Conservation (phyloP, 2,888 invertebrate species). For the Apamea crenata region DNA sequence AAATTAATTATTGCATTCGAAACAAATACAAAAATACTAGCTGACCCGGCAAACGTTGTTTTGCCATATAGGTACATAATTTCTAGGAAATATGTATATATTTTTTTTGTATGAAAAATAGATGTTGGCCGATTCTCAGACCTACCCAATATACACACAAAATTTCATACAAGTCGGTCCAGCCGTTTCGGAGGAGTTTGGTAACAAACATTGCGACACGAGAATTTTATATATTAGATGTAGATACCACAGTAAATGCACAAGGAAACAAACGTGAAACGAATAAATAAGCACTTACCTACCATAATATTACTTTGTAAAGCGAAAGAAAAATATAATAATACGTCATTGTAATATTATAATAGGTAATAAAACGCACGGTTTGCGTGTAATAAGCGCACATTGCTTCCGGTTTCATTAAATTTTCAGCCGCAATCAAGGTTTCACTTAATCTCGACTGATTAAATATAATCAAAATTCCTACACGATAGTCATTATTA, state of each 20-base stretch:
- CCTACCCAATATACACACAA: no score
- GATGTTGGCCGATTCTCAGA: no score
- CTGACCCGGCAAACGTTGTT: no score
- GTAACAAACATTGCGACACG: no score
- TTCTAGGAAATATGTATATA: no score
- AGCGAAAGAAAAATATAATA: background rate
- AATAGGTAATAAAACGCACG: conserved; percentile 21
- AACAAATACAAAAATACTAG: background rate
- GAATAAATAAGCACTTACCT: background rate
- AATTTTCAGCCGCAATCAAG: conserved; percentile 59
- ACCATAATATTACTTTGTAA: background rate
- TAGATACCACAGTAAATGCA: background rate
- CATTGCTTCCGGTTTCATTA: conserved; percentile 57
- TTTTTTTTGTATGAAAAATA: no score
- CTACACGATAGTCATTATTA: conserved; percentile 36
- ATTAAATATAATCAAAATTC: conserved; percentile 51
- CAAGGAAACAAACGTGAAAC: background rate
- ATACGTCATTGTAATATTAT: conserved; percentile 16
- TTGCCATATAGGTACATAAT: no score
- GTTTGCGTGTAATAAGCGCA: conserved; percentile 24
- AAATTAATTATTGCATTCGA: background rate
- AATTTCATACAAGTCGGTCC: no score
- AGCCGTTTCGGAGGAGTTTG: no score
- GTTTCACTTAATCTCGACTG: conserved; percentile 57
- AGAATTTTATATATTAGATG: no score